phyloP scores from a whole-genome alignment of 2,888 invertebrate species.

The Lymantria dispar region DNA sequence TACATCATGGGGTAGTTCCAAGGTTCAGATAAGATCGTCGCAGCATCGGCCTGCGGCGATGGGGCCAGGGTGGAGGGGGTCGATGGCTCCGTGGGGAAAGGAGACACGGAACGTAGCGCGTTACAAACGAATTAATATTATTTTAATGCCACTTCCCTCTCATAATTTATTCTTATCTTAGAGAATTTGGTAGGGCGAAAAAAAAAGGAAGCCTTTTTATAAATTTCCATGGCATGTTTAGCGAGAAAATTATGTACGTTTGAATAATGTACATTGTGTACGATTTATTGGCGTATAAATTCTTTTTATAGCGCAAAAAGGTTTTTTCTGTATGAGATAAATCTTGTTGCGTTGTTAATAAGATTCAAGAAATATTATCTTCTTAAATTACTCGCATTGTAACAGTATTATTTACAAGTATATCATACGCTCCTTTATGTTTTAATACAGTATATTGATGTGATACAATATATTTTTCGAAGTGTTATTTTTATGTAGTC shows the following conservation, averaged over 20 bases:
- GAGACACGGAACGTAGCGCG: constrained; percentile 21
- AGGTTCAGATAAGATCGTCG: constrained; percentile 26
- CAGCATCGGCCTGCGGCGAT: constrained; percentile 16
- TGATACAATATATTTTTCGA: too few species aligned
- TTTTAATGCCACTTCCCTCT: constrained; percentile 57
- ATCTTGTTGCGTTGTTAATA: constrained; percentile 31
- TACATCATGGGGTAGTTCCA: constrained; percentile 7
- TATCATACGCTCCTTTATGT: too few species aligned
- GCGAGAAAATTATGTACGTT: constrained; percentile 23
- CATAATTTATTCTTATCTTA: constrained; percentile 71
- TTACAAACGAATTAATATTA: constrained; percentile 56
- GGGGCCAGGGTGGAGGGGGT: background rate
- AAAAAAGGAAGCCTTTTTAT: constrained; percentile 29
- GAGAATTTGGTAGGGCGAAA: constrained; percentile 20
- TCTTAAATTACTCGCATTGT: constrained; percentile 4
- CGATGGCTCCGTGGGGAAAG: constrained; percentile 7
- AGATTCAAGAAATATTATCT: constrained; percentile 26
- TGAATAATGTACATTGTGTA: constrained; percentile 28
- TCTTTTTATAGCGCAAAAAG: constrained; percentile 27
- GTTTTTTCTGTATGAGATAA: constrained; percentile 25
- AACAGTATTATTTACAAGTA: background rate
- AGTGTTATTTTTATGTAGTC: too few species aligned
- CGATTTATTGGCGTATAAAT: constrained; percentile 32
- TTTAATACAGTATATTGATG: too few species aligned
- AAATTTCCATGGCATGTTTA: constrained; percentile 30